Evolutionary conservation across 1,140 invertebrate species (phyloP), one percentile per base, ranked within the genome.

Genomic region (Euborellia annulipes): DNA sequence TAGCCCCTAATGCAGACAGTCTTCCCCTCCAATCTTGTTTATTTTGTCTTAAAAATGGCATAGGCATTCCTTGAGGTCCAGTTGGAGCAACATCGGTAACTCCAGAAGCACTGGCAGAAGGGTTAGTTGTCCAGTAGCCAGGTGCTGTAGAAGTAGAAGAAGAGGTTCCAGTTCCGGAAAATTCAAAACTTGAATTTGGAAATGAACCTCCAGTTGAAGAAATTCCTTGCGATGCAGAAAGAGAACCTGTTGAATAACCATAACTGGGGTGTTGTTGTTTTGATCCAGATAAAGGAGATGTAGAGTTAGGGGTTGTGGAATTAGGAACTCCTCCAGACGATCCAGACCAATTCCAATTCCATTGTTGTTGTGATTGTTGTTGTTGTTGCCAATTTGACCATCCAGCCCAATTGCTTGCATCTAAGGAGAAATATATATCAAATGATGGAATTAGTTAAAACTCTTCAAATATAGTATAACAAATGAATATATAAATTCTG

Each of bases 51-150:
- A 34, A 58, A 55, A 20, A 51, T 34, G 65, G 60, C 50, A 63
- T 62, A 37, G 52, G 58, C 16, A 66, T 61, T 36, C 62, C 64
- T 43, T 67, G 64, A 19, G 66, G 60, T 47, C 63, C 58, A 44
- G 59, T 55, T 3, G 62, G 56, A 22, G 62, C 45, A 27, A 54
- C 52, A 22, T 54, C 55, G 36, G 64, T 55, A 41, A 64, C 55
- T 46, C 63, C 65, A 54, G 59, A 8, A 45, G 50, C 58, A 45
- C 58, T 62, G 65, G 60, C 32, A n/a, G 41, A 17, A 13, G 47
- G 38, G 2, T 34, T 41, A 7, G 41, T 17, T 13, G 40, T 43
- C 47, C 47, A 48, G 16, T 48, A 48, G 3, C 47, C 47, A 11
- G 23, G 23, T 6, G 23, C 23, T 6, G 4, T 27, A 6, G 23